Conservation (phyloP, 2,797 vertebrate species). For the Zenarchopterus dispar region DNA sequence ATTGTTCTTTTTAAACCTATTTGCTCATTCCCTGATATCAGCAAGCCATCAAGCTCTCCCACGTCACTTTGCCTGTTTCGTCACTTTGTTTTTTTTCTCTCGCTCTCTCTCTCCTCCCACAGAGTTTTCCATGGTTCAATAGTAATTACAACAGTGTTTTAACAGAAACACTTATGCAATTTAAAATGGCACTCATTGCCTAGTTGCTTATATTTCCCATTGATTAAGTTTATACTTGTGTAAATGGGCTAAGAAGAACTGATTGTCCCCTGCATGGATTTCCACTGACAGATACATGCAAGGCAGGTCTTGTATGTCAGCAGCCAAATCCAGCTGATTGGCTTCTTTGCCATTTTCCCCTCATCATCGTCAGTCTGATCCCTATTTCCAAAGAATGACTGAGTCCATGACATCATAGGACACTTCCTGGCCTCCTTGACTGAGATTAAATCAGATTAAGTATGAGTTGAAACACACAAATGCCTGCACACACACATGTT, state of each 20-base stretch:
- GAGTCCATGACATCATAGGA: slow-evolving; percentile 66
- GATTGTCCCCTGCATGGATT: background rate
- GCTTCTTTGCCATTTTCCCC: slow-evolving; percentile 4
- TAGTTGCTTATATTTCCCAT: background rate
- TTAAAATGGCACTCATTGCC: slow-evolving; percentile 30
- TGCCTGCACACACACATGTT: background rate
- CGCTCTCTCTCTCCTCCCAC: slow-evolving; percentile 28
- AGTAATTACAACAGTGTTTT: slow-evolving; percentile 44
- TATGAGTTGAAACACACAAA: slow-evolving; percentile 45
- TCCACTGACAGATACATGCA: background rate
- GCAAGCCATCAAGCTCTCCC: background rate
- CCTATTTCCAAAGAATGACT: slow-evolving; percentile 45
- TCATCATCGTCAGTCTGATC: slow-evolving; percentile 34
- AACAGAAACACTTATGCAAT: slow-evolving; percentile 49
- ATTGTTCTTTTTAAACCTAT: slow-evolving; percentile 6
- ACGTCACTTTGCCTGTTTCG: slow-evolving; percentile 1
- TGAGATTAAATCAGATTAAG: slow-evolving; percentile 73
- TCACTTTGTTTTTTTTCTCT: slow-evolving; percentile 19
- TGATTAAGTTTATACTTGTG: background rate
- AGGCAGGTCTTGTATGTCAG: slow-evolving; percentile 7
- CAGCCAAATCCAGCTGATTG: slow-evolving; percentile 8
- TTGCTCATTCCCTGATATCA: slow-evolving; percentile 30
- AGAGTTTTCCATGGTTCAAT: slow-evolving; percentile 78
- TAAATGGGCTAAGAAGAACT: background rate
- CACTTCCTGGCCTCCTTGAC: slow-evolving; percentile 53